Evolutionary conservation across 2,888 invertebrate genomes (phyloP), one percentile per base, ranked within the genome.

Genomic region (Podotricha telesiphe): DNA sequence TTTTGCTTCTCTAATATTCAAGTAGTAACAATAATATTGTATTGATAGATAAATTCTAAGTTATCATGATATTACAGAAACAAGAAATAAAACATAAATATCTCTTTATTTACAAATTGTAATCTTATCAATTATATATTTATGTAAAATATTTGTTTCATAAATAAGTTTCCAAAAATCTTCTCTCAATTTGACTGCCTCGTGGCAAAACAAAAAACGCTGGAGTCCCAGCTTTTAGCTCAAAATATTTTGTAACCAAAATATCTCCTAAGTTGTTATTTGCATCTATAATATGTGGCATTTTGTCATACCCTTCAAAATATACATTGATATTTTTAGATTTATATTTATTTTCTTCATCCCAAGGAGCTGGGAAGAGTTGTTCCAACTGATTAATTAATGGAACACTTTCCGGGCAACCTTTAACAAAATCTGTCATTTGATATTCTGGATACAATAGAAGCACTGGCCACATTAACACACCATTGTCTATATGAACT

Each of bases 361-460:
- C 98, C 96, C 97, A 97, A 0, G 94, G 94, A n/a, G 95, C 94
- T 0, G 93, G 93, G 79, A 98, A 96, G 53, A 97, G 85, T 76
- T 95, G 94, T 48, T 91, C 86, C 47, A 91, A 77, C 48, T 86
- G 88, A 69, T 76, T 80, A 0, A 83, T 84, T 84, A 94, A 95
- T 93, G 93, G 88, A 0, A 94, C 93, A 77, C 95, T 94, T 88
- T 98, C 98, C 11, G 95, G 94, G 80, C 98, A 97, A 69, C 94
- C 94, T 83, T 96, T 95, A 50, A 99, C 94, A 77, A 98, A 97
- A 86, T 99, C 99, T 61, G 97, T 96, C 78, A 96, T 95, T 69
- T 95, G 93, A 80, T 96, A 96, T 87, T 99, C 98, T 0, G 99
- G 99, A 86, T 98, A 99, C 13, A 97, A 89, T 75, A 99, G 95